phyloP scores from a whole-genome alignment of 2,888 invertebrate genomes.

The Limnephilus lunatus region DNA sequence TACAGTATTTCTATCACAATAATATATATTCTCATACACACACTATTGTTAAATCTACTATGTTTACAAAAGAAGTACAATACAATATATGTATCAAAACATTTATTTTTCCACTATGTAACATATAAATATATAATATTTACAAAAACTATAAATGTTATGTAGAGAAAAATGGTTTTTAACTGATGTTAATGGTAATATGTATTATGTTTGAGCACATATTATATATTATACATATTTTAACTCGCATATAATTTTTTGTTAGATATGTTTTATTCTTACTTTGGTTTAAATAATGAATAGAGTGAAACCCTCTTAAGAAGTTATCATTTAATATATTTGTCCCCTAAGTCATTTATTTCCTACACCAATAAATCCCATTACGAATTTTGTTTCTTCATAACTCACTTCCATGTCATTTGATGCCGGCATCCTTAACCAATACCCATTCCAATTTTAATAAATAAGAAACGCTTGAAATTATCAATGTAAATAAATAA shows the following conservation, averaged over 20 bases:
- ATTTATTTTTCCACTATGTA: slow-evolving; percentile 35
- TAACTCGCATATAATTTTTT: background rate
- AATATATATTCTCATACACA: background rate
- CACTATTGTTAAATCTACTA: background rate
- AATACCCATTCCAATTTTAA: background rate
- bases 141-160: slow-evolving; percentile 26
- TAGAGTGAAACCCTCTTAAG: background rate
- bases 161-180: background rate
- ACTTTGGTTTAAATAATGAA: background rate
- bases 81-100: slow-evolving; percentile 17
- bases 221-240: background rate
- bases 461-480: background rate
- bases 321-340: background rate
- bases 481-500: background rate
- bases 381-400: background rate
- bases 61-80: slow-evolving; percentile 31
- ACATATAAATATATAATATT: slow-evolving; percentile 7
- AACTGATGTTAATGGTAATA: background rate
- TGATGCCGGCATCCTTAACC: background rate
- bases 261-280: background rate
- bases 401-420: background rate
- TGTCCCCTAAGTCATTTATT: background rate
- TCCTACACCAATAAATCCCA: background rate
- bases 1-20: background rate
- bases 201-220: background rate